These are phyloP conservation scores for Mus minutoides DNA, from an alignment of 2,797 vertebrate species.

Conservation along the genomic window DNA sequence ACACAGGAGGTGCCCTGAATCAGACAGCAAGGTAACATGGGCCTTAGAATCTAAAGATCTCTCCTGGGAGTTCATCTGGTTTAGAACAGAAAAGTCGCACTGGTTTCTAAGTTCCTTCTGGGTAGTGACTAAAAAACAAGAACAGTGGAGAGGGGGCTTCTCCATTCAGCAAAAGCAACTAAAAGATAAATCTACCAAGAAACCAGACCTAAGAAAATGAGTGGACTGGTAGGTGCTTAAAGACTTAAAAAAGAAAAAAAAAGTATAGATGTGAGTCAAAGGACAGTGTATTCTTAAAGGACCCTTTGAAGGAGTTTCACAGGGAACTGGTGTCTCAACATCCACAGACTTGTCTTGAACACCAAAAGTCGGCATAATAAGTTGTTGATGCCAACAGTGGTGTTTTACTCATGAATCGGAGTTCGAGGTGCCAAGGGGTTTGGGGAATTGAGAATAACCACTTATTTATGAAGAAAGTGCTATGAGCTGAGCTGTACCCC, in stretches of 20 bases:
- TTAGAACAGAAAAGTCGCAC: neutral
- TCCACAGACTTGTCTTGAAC: neutral
- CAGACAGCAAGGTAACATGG: neutral
- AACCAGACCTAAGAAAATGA: conserved; percentile 46
- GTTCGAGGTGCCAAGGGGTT: neutral
- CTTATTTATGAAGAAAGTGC: neutral
- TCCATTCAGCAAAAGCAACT: conserved; percentile 60
- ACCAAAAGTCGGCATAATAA: neutral
- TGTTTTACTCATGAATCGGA: conserved; percentile 4
- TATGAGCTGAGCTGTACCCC: neutral
- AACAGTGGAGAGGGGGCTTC: neutral
- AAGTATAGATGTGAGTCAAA: conserved; percentile 4
- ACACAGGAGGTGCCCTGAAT: conserved; percentile 21
- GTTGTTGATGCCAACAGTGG: neutral
- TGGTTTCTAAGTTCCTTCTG: conserved; percentile 48
- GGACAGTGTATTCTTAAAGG: conserved; percentile 23
- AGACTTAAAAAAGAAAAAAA: neutral
- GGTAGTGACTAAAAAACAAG: conserved; percentile 8
- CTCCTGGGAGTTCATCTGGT: neutral
- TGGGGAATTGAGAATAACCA: neutral
- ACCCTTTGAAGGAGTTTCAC: conserved; percentile 18
- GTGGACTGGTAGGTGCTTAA: neutral
- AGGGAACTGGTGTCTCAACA: conserved; percentile 27
- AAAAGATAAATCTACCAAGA: conserved; percentile 51
- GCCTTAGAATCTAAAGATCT: neutral